Evolutionary conservation across 2,113 vertebrate genomes (phyloP).

Genomic region (Ammodytes marinus): DNA sequence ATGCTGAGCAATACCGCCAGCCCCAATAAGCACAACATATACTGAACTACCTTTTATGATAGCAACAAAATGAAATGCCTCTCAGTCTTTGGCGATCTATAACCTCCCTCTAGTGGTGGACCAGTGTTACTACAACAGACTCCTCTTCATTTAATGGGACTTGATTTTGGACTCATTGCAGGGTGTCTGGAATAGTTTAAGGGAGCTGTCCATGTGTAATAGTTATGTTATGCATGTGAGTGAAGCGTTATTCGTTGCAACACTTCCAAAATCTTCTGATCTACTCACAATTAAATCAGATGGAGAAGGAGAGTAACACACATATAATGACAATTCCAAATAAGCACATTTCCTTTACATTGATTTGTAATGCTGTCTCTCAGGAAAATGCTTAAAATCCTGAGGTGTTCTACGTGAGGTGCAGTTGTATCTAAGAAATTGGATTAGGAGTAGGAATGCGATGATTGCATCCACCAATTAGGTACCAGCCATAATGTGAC

Average conservation of each 20-base stretch:
- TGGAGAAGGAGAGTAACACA: background rate
- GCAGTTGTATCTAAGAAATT: background rate
- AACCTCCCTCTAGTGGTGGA: conserved; percentile 61
- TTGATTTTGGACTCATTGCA: background rate
- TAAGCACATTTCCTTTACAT: background rate
- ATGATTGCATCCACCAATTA: background rate
- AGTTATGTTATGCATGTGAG: background rate
- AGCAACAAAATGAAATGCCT: background rate
- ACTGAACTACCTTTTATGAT: background rate
- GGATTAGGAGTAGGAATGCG: background rate
- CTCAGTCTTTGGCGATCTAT: conserved; percentile 11
- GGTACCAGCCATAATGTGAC: background rate
- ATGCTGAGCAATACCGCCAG: background rate
- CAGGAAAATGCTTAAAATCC: no score
- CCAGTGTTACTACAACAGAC: conserved; percentile 20
- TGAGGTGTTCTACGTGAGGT: background rate
- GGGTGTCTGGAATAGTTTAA: conserved; percentile 14
- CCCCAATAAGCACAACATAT: background rate
- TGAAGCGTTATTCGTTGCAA: no score
- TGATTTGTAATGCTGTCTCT: background rate
- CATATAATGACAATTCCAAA: background rate
- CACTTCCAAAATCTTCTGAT: background rate
- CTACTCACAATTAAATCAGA: background rate
- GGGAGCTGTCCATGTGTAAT: background rate
- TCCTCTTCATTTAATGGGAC: background rate